A percentile compares a stretch with the other conserved stretches of the same genome.
These are phyloP conservation scores for Drosophila mimica DNA, from an alignment of 2,888 invertebrate genomes.

Conservation along the genomic window DNA sequence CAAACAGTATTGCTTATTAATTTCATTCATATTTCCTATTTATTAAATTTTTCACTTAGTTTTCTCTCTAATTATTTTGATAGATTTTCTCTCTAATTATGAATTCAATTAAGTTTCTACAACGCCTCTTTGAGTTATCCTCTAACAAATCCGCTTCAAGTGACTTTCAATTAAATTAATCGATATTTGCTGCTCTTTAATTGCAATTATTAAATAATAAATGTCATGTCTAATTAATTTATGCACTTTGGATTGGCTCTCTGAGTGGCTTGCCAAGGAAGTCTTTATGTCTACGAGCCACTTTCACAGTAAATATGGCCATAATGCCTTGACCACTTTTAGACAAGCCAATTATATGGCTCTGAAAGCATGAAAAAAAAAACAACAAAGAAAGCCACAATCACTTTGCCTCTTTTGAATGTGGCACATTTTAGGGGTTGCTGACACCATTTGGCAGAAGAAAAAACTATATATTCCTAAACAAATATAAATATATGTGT, in stretches of 20 bases:
- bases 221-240: constrained; percentile 28
- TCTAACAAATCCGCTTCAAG: neutral
- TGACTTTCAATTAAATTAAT: constrained; percentile 3
- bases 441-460: constrained; percentile 6
- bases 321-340: constrained; percentile 11
- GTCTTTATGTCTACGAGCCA: constrained; percentile 26
- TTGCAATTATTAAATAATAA: constrained; percentile 19
- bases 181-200: constrained; percentile 4
- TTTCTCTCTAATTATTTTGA: neutral
- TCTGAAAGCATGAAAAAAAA: constrained; percentile 18
- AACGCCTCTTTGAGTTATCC: neutral
- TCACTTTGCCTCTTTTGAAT: constrained; percentile 9
- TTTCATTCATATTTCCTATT: neutral
- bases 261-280: constrained; percentile 19
- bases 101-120: neutral
- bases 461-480: constrained; percentile 1
- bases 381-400: constrained; percentile 6
- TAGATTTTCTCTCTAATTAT: neutral
- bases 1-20: neutral
- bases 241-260: neutral
- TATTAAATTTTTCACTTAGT: neutral
- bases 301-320: constrained; percentile 36
- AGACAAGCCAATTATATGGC: constrained; percentile 17
- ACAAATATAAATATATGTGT: neutral
- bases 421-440: constrained; percentile 13